Percentiles rank a stretch among this genome's conserved stretches.
phyloP scores from a whole-genome alignment of 2,113 vertebrate species.

The Neolamprologus sp. region DNA sequence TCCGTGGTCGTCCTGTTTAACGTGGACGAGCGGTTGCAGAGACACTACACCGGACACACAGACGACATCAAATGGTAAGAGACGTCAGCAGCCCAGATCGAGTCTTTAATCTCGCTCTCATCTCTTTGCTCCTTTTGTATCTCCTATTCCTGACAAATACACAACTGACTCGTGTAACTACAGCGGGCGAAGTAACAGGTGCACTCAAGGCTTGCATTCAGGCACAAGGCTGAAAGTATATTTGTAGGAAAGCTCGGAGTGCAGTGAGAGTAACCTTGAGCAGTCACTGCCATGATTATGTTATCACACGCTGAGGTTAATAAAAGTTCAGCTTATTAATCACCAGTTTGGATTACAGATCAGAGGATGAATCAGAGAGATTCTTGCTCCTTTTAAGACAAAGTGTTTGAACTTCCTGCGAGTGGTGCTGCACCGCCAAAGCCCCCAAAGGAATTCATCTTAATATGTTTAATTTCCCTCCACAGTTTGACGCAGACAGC shows the following conservation, averaged over 20 bases:
- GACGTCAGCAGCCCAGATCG: neutral
- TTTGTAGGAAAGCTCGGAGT: neutral
- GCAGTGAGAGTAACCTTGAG: neutral
- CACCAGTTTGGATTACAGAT: neutral
- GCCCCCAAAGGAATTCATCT: neutral
- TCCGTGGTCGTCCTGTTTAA: constrained; percentile 95
- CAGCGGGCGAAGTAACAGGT: neutral
- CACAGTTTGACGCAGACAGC: neutral
- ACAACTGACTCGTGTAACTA: neutral
- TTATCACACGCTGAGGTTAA: neutral
- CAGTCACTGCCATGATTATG: neutral
- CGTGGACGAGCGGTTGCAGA: constrained; percentile 90
- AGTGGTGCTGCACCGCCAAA: neutral
- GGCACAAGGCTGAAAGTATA: neutral
- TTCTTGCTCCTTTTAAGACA: neutral
- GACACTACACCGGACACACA: constrained; percentile 92
- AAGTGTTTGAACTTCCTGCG: neutral
- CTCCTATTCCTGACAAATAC: neutral
- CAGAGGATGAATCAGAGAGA: neutral
- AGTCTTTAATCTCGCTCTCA: neutral
- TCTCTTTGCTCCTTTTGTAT: neutral
- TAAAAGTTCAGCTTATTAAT: neutral
- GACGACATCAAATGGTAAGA: constrained; percentile 97
- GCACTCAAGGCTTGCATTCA: neutral
- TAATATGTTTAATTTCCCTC: neutral